These are phyloP conservation scores for Xestia rhomboidea DNA, from an alignment of 2,888 invertebrate species.

Conservation along the genomic window DNA sequence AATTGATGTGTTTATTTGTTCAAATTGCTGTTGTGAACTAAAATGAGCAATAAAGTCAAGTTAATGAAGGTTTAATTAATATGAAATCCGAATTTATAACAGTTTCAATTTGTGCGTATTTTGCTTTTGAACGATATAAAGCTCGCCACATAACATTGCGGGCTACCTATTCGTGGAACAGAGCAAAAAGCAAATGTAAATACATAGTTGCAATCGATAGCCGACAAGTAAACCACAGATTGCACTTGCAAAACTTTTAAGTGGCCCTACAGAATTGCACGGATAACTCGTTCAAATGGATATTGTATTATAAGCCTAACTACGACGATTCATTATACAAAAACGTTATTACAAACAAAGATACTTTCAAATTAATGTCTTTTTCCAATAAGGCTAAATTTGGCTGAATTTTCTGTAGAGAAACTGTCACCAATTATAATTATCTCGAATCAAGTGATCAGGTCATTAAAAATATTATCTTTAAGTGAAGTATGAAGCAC, in stretches of 20 bases:
- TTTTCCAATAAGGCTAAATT: background rate
- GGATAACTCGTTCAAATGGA: conserved; percentile 9
- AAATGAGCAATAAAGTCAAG: background rate
- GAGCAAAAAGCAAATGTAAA: background rate
- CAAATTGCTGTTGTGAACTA: background rate
- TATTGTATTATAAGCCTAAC: background rate
- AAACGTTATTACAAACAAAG: background rate
- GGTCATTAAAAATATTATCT: too few species aligned
- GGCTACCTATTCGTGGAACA: background rate
- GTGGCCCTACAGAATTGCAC: conserved; percentile 14
- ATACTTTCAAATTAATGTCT: background rate
- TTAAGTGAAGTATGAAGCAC: too few species aligned
- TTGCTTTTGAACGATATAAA: background rate
- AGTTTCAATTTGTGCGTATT: background rate
- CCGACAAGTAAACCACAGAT: conserved; percentile 11
- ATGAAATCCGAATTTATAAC: background rate
- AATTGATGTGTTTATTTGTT: conserved; percentile 9
- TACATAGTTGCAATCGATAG: background rate
- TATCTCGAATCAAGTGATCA: too few species aligned
- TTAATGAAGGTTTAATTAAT: background rate
- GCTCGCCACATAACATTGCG: background rate
- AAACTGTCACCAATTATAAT: too few species aligned
- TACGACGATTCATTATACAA: background rate
- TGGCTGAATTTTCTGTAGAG: background rate
- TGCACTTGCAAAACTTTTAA: conserved; percentile 19